phyloP scores from a whole-genome alignment of 1,140 invertebrate genomes.

The Helicoverpa zea region DNA sequence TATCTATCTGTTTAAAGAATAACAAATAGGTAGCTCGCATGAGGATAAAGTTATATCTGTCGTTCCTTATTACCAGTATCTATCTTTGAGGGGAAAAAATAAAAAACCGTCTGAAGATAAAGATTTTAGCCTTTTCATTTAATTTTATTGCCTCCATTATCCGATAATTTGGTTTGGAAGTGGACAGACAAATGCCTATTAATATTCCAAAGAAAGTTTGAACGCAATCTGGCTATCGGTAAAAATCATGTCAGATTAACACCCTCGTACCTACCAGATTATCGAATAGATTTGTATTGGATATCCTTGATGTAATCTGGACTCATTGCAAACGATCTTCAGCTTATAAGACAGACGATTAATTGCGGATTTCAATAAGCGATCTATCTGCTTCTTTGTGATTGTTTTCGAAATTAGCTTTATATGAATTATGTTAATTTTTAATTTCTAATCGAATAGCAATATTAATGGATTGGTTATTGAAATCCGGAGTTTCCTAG shows the following conservation, averaged over 20 bases:
- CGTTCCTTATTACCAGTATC: too few relatives aligned
- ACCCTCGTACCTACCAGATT: background rate
- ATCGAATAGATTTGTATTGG: slow-evolving; percentile 1
- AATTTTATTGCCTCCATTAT: background rate
- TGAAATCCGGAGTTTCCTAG: background rate
- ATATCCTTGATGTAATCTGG: background rate
- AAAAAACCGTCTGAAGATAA: background rate
- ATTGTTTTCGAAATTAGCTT: too few relatives aligned
- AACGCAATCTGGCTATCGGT: background rate
- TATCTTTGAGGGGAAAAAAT: too few relatives aligned
- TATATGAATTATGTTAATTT: background rate
- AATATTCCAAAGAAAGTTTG: background rate
- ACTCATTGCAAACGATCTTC: too few relatives aligned
- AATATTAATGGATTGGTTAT: too few relatives aligned
- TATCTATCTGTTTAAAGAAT: too few relatives aligned
- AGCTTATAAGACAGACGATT: too few relatives aligned
- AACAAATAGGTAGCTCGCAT: too few relatives aligned
- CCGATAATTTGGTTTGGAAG: background rate
- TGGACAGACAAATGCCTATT: background rate
- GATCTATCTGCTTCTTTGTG: too few relatives aligned
- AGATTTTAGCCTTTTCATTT: background rate
- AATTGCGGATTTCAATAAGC: too few relatives aligned
- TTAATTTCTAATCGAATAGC: too few relatives aligned
- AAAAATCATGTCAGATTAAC: slow-evolving; percentile 21
- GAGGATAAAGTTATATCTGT: too few relatives aligned